Evolutionary conservation across 2,888 invertebrate genomes (phyloP), one percentile per base, ranked within the genome.

Genomic region (Erynnis tages): DNA sequence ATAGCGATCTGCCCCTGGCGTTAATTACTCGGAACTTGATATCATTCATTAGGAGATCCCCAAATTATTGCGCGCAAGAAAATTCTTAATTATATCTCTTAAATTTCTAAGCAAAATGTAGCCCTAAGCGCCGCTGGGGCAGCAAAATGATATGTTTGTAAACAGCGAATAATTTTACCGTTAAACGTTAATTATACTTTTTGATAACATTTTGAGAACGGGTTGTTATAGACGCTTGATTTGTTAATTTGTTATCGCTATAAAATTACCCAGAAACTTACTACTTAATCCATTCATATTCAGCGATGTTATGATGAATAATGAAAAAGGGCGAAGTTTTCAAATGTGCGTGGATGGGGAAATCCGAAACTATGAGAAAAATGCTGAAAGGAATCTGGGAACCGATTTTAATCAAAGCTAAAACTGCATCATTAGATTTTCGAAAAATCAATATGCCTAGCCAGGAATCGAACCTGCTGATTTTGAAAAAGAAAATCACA

Each of bases 1-100:
- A 81, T 80, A 79, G 67, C 71, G 72, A 72, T 72, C 59, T 53
- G 81, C 84, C 86, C 60, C 70, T 64, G 82, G 88, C 85, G 71
- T 69, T 89, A 88, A 89, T 89, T 88, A 89, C 82, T 73, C 69
- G 85, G 72, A 86, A 89, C 84, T 71, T 76, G 89, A 89, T 89
- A 89, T 87, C 83, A 82, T 84, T 86, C 80, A 86, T 89, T 86
- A 89, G 78, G 67, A 72, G 77, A 82, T 73, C 84, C 83, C 85
- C 71, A 89, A 89, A 89, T 89, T 88, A 88, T 84, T 85, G 77
- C 79, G 85, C 77, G 73, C 76, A 73, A 77, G 85, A 77, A 86
- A 88, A 86, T 86, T 88, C 85, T 88, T 89, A 89, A 89, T 89
- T 89, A 89, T 89, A 89, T 85, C 82, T 86, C 87, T 89, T 86